Base-by-base conservation (phyloP, 2,888 invertebrate species). In the Arrhopalites spinosus region DNA sequence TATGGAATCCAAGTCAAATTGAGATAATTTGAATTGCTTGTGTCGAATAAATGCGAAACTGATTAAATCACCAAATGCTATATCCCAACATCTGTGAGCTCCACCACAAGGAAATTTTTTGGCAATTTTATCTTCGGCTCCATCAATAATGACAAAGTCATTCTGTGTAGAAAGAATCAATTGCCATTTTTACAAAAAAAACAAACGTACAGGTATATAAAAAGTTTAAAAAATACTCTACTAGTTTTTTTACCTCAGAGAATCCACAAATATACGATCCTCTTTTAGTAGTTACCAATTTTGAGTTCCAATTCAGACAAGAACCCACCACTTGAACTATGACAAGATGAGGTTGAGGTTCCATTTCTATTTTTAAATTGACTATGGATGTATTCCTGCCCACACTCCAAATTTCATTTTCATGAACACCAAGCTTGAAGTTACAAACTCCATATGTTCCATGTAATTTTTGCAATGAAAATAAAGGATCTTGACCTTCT, bases 41-140 rank as follows among this genome's bases (percentile, higher is more conserved):
- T 53, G 47, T 20, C 73, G 47, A 53, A 73, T 73, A 17, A 73
- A 73, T 25, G 36, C 66, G 53, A 73, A 73, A 8, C 23, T 73
- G 29, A 67, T 29, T 20, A 20, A 5, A 47, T 27, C 23, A 53
- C 29, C 27, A 23, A 73, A 64, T 20, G 5, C 20, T 7, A 73
- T 25, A 73, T 73, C 73, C 73, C 73, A 73, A 1, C 64, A 66
- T 5, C 73, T 7, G 29, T 73, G 73, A 20, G 73, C 73, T n/a
- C 73, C 73, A 1, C 73, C 73, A 53, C 73, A 73, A 15, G 53
- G 36, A 23, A 66, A 30, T 47, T 66, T 73, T 47, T 73, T 53
- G 15, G 64, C 64, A n/a, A 73, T 53, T 27, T 29, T 47, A 23
- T 73, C 73, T 30, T 73, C 56, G 11, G 47, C n/a, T 13, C 45